A percentile compares a stretch with the other conserved stretches of the same genome.
Evolutionary conservation across 1,140 invertebrate species (phyloP).

Genomic region (Drosophila guanche): DNA sequence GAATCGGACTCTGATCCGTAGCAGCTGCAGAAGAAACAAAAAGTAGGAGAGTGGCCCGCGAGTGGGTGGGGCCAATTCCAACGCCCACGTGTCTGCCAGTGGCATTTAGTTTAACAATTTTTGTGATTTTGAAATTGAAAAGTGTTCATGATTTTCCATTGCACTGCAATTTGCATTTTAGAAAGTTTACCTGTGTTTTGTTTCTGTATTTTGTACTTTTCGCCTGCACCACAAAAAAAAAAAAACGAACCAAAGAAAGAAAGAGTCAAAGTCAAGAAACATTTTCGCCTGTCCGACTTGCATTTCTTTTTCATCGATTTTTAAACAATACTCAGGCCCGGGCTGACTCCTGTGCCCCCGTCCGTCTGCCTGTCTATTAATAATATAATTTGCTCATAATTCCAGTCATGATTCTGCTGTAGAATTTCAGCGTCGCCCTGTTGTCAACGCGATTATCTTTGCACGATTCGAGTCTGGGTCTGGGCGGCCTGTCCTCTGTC

Average conservation of each 20-base stretch:
- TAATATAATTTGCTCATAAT: constrained; percentile 70
- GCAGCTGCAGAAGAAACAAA: constrained; percentile 10
- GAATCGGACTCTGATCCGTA: constrained; percentile 37
- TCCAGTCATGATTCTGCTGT: constrained; percentile 62
- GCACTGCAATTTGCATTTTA: constrained; percentile 76
- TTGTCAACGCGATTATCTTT: constrained; percentile 63
- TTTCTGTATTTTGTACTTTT: constrained; percentile 53
- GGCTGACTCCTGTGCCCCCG: not conserved
- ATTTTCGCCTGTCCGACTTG: constrained; percentile 26
- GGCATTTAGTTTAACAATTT: constrained; percentile 33
- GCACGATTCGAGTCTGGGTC: constrained; percentile 44
- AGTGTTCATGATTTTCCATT: constrained; percentile 74
- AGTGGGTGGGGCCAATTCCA: constrained; percentile 25
- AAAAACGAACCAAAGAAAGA: constrained; percentile 15
- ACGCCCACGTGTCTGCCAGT: constrained; percentile 61
- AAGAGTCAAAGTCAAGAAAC: constrained; percentile 47
- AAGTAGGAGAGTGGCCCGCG: constrained; percentile 1
- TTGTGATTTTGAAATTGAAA: constrained; percentile 59
- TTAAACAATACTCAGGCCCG: constrained; percentile 19
- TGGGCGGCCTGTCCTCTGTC: constrained; percentile 13
- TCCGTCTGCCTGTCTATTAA: constrained; percentile 47
- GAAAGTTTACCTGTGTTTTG: constrained; percentile 73
- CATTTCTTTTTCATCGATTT: constrained; percentile 38
- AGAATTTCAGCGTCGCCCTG: constrained; percentile 55
- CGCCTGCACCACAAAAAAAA: constrained; percentile 59